Evolutionary conservation across 1,140 invertebrate genomes (phyloP).

Genomic region (Microplitis mediator): DNA sequence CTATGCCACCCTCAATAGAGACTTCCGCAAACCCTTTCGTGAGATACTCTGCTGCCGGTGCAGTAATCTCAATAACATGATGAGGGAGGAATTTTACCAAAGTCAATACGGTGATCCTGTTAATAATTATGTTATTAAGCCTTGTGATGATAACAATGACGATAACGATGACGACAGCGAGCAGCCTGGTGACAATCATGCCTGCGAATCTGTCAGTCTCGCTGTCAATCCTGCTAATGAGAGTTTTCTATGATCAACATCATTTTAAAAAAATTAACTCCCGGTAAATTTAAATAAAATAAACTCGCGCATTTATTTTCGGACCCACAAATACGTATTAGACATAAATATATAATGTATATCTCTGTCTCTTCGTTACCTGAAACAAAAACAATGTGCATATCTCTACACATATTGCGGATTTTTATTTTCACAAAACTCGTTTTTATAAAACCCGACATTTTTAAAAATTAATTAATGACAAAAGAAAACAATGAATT

Average conservation of each 20-base stretch:
- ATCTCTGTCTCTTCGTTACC: no score
- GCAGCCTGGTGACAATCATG: conserved; percentile 38
- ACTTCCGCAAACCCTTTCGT: conserved; percentile 91
- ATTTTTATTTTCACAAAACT: no score
- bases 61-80: conserved; percentile 85
- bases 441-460: no score
- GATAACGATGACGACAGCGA: conserved; percentile 35
- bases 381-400: no score
- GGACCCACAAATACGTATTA: no score
- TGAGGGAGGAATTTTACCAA: conserved; percentile 91
- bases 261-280: not conserved
- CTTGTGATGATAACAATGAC: conserved; percentile 30
- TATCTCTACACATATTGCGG: no score
- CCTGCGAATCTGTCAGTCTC: conserved; percentile 29
- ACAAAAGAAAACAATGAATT: no score
- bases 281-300: not conserved
- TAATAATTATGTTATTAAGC: conserved; percentile 53
- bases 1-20: conserved; percentile 88
- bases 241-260: conserved; percentile 56
- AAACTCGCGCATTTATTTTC: not conserved
- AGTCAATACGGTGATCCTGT: conserved; percentile 85
- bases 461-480: no score
- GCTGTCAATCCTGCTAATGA: conserved; percentile 50
- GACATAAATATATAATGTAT: no score
- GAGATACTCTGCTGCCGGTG: conserved; percentile 89